Conservation (phyloP, 2,888 invertebrate species). For the Diloba caeruleocephala region DNA sequence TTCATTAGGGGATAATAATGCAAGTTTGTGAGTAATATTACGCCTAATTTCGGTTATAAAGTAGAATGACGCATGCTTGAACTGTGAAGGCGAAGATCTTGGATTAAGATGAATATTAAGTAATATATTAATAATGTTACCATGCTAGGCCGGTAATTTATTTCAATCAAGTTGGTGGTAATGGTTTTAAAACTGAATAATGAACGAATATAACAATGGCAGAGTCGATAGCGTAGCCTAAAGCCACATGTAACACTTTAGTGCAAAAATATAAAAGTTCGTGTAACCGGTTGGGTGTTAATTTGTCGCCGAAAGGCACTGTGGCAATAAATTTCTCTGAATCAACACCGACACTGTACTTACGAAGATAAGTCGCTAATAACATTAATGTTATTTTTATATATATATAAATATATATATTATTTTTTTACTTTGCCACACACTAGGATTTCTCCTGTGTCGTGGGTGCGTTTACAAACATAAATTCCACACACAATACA, state of each 20-base stretch:
- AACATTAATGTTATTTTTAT: conserved; percentile 1
- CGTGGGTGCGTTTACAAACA: too few species aligned
- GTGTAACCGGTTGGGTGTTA: background rate
- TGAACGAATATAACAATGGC: background rate
- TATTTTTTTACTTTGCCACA: too few species aligned
- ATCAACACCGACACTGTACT: background rate
- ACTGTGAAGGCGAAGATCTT: too few species aligned
- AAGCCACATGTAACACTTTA: background rate
- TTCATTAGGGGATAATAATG: conserved; percentile 12
- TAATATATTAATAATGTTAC: background rate
- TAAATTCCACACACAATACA: too few species aligned
- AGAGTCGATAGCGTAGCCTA: background rate
- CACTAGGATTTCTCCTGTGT: too few species aligned
- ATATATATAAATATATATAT: too few species aligned
- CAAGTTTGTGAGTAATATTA: background rate
- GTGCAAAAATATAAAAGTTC: background rate
- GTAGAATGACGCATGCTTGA: too few species aligned
- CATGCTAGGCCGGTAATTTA: too few species aligned
- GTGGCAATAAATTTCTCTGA: background rate
- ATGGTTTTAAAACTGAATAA: background rate
- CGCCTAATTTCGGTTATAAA: background rate
- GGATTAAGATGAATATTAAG: background rate
- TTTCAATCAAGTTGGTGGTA: too few species aligned
- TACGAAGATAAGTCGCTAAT: background rate
- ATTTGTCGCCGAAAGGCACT: background rate